A percentile compares a stretch with the other conserved stretches of the same genome.
Evolutionary conservation across 2,797 vertebrate species (phyloP).

Genomic region (Bradypodion pumilum): DNA sequence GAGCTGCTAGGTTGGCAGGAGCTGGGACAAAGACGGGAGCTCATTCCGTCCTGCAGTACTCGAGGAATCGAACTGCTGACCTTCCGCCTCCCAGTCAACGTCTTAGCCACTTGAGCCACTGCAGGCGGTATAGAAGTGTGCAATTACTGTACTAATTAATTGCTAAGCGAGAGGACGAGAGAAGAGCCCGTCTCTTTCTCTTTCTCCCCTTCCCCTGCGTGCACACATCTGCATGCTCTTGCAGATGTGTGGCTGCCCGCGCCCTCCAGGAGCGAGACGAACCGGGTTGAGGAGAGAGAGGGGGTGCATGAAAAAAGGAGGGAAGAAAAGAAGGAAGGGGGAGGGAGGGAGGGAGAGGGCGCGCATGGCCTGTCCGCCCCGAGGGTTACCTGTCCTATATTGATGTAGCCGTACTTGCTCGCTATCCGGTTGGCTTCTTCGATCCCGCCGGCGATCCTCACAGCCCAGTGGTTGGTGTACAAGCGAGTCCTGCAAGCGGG

Average conservation of each 20-base stretch:
- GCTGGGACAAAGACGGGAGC: too few species aligned
- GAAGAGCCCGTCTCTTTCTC: background rate
- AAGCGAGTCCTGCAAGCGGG: constrained; percentile 89
- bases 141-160: too few species aligned
- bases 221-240: background rate
- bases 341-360: too few species aligned
- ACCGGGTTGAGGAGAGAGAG: too few species aligned
- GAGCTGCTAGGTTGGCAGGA: too few species aligned
- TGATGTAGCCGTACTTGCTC: constrained; percentile 94
- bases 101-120: too few species aligned
- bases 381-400: constrained; percentile 94
- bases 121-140: too few species aligned
- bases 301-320: too few species aligned
- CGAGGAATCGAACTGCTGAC: too few species aligned
- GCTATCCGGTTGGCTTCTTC: constrained; percentile 91
- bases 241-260: background rate
- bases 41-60: too few species aligned
- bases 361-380: background rate
- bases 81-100: too few species aligned
- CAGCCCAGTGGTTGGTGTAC: constrained; percentile 99
- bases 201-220: background rate
- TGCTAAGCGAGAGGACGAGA: background rate
- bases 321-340: too few species aligned
- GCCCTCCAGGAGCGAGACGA: background rate
- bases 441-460: constrained; percentile 90